Evolutionary conservation across 2,888 invertebrate genomes (phyloP), one percentile per base, ranked within the genome.

Genomic region (Sthenelais limicola): DNA sequence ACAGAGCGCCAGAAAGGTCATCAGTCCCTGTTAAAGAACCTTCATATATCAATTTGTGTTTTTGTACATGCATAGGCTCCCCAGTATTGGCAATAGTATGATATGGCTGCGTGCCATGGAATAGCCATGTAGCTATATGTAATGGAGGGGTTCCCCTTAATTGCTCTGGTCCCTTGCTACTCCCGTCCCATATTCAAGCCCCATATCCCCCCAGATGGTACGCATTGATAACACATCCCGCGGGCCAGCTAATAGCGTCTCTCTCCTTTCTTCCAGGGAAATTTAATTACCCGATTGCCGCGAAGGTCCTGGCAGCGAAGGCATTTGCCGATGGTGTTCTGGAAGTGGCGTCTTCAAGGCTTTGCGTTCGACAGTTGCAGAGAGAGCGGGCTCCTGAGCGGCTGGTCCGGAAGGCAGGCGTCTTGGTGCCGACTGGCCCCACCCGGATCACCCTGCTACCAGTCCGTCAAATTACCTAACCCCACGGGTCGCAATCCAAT

Each of bases 381-480:
- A 24, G 30, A 18, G 49, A 5, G 33, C 30, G 32, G 26, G 56
- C 3, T 32, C 32, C 32, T 15, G 56, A 12, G 12, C 30, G 56
- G 30, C 56, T n/a, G 56, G 5, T n/a, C 21, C 26, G 62, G 38
- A 26, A 3, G 3, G 62, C 12, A 24, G 38, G 62, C 62, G 35
- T 38, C 62, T 2, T 12, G 38, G 38, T 62, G 35, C 62, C 62
- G 38, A 43, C 62, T 26, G 38, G 35, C 62, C 62, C 62, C 2
- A 26, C 62, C 2, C 24, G 62, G 38, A 38, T 38, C n/a, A 38
- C 7, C n/a, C 38, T 24, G 12, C 21, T 24, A 24, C 43, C 62
- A 1, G 62, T 43, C 62, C 62, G 62, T 62, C 62, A 62, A 62
- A 62, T 62, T 62, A 62, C 62, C 62, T 62, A 35, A 62, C 62